phyloP scores from a whole-genome alignment of 2,888 invertebrate species.

The Nymphalis polychloros region DNA sequence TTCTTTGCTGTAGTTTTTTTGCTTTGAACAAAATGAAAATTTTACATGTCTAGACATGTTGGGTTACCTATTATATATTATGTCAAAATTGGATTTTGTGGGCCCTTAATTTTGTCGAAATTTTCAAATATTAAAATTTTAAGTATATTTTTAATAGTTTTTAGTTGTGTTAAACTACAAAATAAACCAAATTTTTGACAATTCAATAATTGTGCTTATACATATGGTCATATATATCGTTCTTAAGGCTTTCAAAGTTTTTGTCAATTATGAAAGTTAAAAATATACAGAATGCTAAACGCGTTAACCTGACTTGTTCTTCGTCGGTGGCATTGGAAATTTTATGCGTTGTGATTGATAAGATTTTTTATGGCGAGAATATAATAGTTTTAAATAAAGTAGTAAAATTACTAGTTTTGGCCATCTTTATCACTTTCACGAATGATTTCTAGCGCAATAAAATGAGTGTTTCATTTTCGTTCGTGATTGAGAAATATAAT shows the following conservation, averaged over 20 bases:
- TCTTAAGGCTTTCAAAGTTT: no score
- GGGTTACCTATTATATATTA: neutral
- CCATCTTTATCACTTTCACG: constrained; percentile 68
- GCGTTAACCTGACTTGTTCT: neutral
- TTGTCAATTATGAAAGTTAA: no score
- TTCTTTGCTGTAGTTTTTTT: no score
- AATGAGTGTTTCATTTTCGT: neutral
- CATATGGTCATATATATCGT: no score
- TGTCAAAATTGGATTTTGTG: neutral
- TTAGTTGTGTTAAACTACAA: no score
- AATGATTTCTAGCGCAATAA: constrained; percentile 62
- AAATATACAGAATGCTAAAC: no score
- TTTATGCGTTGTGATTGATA: neutral
- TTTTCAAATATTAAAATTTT: neutral
- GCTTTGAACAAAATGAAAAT: neutral
- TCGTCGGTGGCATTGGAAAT: neutral
- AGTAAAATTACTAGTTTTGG: constrained; percentile 61
- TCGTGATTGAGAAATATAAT: no score
- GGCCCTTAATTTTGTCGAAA: neutral
- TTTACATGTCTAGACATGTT: neutral
- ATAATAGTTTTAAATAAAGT: constrained; percentile 58
- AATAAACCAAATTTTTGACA: no score
- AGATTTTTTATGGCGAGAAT: constrained; percentile 28
- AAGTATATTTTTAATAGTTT: no score
- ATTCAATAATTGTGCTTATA: no score